Conservation (phyloP, 2,113 vertebrate species). For the Mirza zaza region DNA sequence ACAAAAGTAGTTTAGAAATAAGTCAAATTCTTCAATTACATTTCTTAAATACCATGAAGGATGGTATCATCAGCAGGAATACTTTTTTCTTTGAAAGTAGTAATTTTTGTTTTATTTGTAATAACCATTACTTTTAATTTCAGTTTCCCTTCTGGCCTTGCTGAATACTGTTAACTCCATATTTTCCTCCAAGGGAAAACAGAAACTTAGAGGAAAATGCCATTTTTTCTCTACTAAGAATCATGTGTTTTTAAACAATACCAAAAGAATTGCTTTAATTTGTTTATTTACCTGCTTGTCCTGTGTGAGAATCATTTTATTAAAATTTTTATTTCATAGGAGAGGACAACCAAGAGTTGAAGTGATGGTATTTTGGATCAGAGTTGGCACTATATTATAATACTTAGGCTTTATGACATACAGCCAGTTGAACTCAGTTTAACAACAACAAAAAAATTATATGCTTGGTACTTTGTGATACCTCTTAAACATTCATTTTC, state of each 20-base stretch:
- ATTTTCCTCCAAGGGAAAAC: neutral
- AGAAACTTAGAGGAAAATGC: neutral
- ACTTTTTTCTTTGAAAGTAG: neutral
- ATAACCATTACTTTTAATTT: neutral
- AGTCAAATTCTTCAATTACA: neutral
- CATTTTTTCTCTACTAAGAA: neutral
- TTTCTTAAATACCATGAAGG: neutral
- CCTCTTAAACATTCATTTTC: slow-evolving; percentile 14
- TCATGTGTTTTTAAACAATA: slow-evolving; percentile 1
- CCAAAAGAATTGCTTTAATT: neutral
- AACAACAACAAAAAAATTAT: neutral
- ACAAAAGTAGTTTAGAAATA: neutral
- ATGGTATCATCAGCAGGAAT: neutral
- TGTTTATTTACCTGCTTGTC: neutral
- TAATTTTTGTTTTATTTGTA: neutral
- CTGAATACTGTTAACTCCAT: neutral
- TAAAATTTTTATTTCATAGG: neutral
- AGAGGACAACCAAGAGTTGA: neutral
- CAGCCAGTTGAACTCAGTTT: neutral
- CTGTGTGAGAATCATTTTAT: neutral
- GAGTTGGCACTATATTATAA: neutral
- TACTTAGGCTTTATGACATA: neutral
- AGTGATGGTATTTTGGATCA: neutral
- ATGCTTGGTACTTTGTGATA: neutral
- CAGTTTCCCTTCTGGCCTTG: neutral